phyloP scores from a whole-genome alignment of 2,797 vertebrate genomes.

The Mormyrus hasselquistii region DNA sequence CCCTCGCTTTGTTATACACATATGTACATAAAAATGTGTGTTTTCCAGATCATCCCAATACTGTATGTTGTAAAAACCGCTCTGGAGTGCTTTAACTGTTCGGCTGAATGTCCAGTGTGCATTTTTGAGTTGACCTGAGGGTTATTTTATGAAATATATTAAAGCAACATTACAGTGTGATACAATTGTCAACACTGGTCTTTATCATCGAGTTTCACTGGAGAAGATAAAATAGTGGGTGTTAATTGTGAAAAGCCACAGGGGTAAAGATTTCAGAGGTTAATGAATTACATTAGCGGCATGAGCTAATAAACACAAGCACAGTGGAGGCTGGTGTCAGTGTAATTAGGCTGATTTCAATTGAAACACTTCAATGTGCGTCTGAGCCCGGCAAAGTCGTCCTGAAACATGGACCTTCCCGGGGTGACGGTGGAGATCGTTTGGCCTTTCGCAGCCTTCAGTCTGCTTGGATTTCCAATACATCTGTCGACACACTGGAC shows the following conservation, averaged over 20 bases:
- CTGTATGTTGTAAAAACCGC: not conserved
- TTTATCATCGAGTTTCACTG: not conserved
- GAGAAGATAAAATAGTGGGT: conserved; percentile 15
- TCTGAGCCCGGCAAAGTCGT: conserved; percentile 40
- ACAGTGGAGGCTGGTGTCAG: conserved; percentile 17
- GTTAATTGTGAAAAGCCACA: conserved; percentile 2
- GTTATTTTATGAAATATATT: conserved; percentile 7
- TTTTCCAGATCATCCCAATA: conserved; percentile 5
- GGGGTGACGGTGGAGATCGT: conserved; percentile 40
- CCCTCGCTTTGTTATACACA: conserved; percentile 18
- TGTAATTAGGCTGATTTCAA: conserved; percentile 39
- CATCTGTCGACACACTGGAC: conserved; percentile 41
- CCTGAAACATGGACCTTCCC: conserved; percentile 28
- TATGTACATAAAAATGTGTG: conserved; percentile 22
- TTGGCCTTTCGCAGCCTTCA: conserved; percentile 28
- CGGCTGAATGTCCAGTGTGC: not conserved
- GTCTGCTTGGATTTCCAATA: conserved; percentile 59
- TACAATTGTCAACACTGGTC: not conserved
- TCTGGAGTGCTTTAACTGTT: conserved; percentile 5
- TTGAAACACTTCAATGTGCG: conserved; percentile 35
- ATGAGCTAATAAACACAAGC: not conserved
- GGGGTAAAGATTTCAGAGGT: not conserved
- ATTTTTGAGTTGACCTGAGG: not conserved
- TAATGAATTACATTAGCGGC: not conserved
- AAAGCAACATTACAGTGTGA: conserved; percentile 12